Evolutionary conservation across 2,113 vertebrate genomes (phyloP), one percentile per base, ranked within the genome.

Genomic region (Notothenia coriiceps): DNA sequence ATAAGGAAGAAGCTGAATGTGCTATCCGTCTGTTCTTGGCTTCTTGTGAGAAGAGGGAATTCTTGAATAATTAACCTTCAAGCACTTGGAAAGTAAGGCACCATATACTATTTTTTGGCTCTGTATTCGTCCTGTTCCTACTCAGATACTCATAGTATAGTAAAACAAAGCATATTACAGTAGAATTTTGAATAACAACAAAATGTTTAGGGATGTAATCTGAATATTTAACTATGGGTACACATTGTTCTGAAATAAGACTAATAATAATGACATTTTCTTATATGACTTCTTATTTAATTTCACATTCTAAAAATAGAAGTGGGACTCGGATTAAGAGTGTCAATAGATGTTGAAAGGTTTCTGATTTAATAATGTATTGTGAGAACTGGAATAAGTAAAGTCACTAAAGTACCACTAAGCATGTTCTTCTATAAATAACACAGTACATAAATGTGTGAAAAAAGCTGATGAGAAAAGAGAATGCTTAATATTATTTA

Each of bases 11-110:
- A 74, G 82, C 85, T 68, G 74, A 7, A 70, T 3, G 4, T 25
- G 33, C 54, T 63, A 47, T 79, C 83, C 88, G 81, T 80, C 88
- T 93, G 85, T 82, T 89, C 72, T 70, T 65, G 33, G 69, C 82
- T 87, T 86, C 81, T 86, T 87, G 70, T 84, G 81, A 64, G 51
- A 74, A 73, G 77, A 84, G 54, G 61, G 70, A 88, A 86, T 55
- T 89, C 66, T 90, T 94, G 86, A 93, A 94, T 93, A 92, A 93
- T 93, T 93, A 92, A 91, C 91, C 87, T 91, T 81, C 68, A 79
- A 82, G 59, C 52, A 59, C 79, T 86, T 74, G 79, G 86, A 88
- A 84, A 89, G 76, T 80, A 78, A 89, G 52, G 49, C 84, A 70
- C 64, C 65, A 55, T 77, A 54, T 75, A 87, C 76, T 70, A 71